phyloP scores from a whole-genome alignment of 2,797 vertebrate species.

The Siniperca scherzeri region DNA sequence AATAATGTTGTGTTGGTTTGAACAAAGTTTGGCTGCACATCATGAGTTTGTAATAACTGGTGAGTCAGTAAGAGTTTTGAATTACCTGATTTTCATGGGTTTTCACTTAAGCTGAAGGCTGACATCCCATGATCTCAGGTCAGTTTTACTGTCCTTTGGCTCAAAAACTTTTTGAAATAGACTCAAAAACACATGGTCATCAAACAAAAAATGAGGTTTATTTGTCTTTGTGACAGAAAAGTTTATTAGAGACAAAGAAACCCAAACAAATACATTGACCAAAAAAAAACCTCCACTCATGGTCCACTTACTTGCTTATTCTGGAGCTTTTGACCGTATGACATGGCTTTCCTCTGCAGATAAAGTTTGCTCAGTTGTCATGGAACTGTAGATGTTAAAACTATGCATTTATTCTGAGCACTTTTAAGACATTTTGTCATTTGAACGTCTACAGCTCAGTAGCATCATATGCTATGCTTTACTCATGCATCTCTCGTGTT shows the following conservation, averaged over 20 bases:
- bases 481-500: neutral
- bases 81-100: no score
- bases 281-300: neutral
- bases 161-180: conserved; percentile 2
- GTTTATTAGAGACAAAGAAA: neutral
- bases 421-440: neutral
- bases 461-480: neutral
- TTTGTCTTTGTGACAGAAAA: neutral
- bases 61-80: no score
- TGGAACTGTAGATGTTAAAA: neutral
- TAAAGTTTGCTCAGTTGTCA: neutral
- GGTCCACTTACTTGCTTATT: neutral
- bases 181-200: neutral
- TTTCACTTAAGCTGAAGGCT: neutral
- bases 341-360: neutral
- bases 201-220: neutral
- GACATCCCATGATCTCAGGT: neutral
- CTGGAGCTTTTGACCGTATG: neutral
- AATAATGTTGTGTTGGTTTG: no score
- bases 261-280: no score
- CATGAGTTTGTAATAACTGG: no score
- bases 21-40: no score
- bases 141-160: neutral
- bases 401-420: neutral
- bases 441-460: neutral